Percentiles rank a stretch among this genome's conserved stretches.
Conservation (phyloP, 2,113 vertebrate genomes). For the Chamaetylas fuelleborni region DNA sequence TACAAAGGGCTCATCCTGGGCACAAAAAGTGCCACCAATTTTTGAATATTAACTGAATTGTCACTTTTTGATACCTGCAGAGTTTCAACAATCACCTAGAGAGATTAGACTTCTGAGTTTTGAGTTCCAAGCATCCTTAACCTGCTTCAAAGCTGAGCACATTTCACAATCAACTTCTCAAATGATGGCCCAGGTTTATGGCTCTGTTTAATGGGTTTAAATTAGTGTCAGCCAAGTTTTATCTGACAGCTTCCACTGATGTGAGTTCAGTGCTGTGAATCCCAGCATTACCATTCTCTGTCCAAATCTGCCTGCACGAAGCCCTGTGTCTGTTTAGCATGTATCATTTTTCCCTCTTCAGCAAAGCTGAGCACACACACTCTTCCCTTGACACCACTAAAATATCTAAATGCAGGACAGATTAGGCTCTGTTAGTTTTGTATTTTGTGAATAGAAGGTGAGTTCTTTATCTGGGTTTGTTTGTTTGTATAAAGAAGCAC, state of each 20-base stretch:
- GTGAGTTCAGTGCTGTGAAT: not conserved
- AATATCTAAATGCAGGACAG: not conserved
- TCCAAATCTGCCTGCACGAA: not conserved
- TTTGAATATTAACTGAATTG: not conserved
- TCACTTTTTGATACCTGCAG: not conserved
- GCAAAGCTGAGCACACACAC: not conserved
- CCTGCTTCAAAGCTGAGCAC: not conserved
- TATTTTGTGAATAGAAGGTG: not conserved
- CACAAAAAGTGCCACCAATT: not conserved
- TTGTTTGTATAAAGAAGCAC: not conserved
- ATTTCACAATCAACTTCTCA: not conserved
- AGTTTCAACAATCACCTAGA: not conserved
- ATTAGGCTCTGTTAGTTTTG: not conserved
- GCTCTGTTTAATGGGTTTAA: not conserved
- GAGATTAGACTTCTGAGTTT: not conserved
- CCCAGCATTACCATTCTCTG: not conserved
- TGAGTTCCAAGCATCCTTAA: not conserved
- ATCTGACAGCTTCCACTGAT: not conserved
- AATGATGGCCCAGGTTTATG: not conserved
- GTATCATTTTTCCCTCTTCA: not conserved
- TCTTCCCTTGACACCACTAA: not conserved
- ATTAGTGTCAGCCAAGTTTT: not conserved
- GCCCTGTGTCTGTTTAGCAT: not conserved
- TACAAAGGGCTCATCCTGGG: not conserved
- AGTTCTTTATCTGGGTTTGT: not conserved